A percentile compares a stretch with the other conserved stretches of the same genome.
Conservation (phyloP, 2,113 vertebrate genomes). For the Cebus imitator region DNA sequence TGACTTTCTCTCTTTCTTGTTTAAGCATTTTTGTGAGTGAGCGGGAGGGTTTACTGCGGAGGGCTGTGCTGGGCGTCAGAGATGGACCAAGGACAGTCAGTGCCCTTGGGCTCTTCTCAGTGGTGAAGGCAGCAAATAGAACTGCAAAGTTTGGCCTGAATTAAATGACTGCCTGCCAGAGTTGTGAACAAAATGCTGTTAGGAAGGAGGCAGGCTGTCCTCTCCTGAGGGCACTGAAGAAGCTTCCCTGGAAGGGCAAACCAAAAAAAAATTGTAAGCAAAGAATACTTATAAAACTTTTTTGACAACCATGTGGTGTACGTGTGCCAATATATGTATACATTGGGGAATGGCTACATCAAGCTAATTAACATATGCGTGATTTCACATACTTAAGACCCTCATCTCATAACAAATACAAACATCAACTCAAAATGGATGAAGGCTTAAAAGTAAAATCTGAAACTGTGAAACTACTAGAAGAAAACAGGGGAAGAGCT, state of each 20-base stretch:
- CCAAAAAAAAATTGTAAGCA: neutral
- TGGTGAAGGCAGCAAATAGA: neutral
- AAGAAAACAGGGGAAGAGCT: neutral
- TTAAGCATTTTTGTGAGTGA: neutral
- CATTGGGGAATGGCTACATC: neutral
- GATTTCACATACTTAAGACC: neutral
- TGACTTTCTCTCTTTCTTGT: neutral
- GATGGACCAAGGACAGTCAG: too few relatives aligned
- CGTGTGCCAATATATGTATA: neutral
- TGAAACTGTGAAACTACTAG: neutral
- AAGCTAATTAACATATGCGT: neutral
- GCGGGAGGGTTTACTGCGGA: neutral
- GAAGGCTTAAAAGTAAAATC: neutral
- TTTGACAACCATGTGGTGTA: neutral
- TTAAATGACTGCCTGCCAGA: neutral
- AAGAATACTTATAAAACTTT: neutral
- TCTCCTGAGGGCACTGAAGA: neutral
- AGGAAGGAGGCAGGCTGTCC: neutral
- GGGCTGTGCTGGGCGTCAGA: neutral
- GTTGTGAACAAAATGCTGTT: neutral
- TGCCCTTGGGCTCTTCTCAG: neutral
- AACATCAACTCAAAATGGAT: neutral
- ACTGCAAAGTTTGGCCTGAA: neutral
- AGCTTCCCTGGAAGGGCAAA: fast-evolving
- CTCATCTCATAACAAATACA: neutral